Base-by-base conservation (phyloP, 2,113 vertebrate genomes). In the Regulus satrapa region DNA sequence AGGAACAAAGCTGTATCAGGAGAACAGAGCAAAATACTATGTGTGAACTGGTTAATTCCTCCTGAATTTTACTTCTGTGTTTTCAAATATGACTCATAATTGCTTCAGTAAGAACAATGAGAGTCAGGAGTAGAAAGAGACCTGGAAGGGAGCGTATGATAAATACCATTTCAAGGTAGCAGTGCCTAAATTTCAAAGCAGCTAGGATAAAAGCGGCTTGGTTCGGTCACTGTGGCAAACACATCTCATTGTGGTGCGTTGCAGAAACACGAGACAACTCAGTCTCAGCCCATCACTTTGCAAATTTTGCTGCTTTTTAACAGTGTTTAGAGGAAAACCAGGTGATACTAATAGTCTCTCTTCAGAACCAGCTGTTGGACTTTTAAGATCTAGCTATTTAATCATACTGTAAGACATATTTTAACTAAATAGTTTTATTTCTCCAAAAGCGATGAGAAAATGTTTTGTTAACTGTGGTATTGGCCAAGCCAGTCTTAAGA, bases 261-360 rank as follows among this genome's bases (percentile, higher is more conserved):
- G 51, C 59, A 91, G 83, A 69, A 88, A 38, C 9, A 34, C 0
- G 3, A 49, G 63, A 41, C 40, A 18, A 0, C 38, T 89, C 32
- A 29, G 38, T 58, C 48, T 80, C 66, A 1, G 19, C 59, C 64
- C 26, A 84, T 80, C 26, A 40, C 59, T 80, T 62, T 10, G 16
- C 31, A 51, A 49, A 41, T 77, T 49, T 59, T 24, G 32, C 29
- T 69, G 21, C 51, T 51, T 49, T 83, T 58, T 34, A 71, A 23
- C 15, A 31, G 41, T 23, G 3, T n/a, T 80, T 51, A 54, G 40
- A 18, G 67, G 40, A 55, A 81, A 83, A 88, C 12, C 0, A 0
- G 6, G 10, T 68, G 18, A 14, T 71, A 10, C 5, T 64, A 6
- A 17, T 48, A 24, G 29, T 80, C 18, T 66, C 10, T 46, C 18